Evolutionary conservation across 2,797 vertebrate genomes (phyloP), one percentile per base, ranked within the genome.

Genomic region (Acanthurus tractus): DNA sequence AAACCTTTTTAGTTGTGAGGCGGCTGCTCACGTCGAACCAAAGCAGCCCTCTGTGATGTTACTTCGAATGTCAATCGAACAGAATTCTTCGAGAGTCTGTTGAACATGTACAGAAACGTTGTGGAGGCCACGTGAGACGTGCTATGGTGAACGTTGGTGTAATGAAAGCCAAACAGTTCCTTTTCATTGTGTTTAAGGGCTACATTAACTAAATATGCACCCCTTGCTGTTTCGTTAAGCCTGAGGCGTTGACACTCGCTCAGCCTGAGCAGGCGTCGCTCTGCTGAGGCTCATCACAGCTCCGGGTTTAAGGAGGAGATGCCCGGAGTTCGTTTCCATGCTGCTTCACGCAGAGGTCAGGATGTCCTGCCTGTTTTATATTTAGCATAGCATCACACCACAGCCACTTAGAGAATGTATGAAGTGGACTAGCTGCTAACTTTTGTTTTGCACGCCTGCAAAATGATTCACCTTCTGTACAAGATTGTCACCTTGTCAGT

Each of bases 341-440:
- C 87, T 88, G 88, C 83, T 89, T 85, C 54, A 15, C 14, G 48
- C 77, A 73, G 50, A 70, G 76, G 83, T 84, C 74, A 70, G 79
- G 84, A 76, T 69, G 1, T 71, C 52, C 62, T 48, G 63, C 56
- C 45, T 6, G 22, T 86, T 89, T 85, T 84, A 64, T 85, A 83
- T 86, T 85, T 74, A 74, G 74, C 74, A 14, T 48, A 86, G 55
- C 44, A 9, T 74, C 71, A 71, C 61, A 58, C 56, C 59, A 64
- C 46, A 67, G 71, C 78, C 83, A 82, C 82, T 83, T 62, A 71
- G 63, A 85, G 88, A 93, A 94, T 93, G 90, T 91, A 89, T 75
- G 79, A 86, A 85, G 82, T 87, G 87, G 86, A 88, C 76, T 71
- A 81, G 92, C 94, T 94, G 92, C 93, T 94, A 93, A 83, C 74